These are phyloP conservation scores for Oncopeltus fasciatus DNA, from an alignment of 1,140 invertebrate genomes.

Conservation along the genomic window DNA sequence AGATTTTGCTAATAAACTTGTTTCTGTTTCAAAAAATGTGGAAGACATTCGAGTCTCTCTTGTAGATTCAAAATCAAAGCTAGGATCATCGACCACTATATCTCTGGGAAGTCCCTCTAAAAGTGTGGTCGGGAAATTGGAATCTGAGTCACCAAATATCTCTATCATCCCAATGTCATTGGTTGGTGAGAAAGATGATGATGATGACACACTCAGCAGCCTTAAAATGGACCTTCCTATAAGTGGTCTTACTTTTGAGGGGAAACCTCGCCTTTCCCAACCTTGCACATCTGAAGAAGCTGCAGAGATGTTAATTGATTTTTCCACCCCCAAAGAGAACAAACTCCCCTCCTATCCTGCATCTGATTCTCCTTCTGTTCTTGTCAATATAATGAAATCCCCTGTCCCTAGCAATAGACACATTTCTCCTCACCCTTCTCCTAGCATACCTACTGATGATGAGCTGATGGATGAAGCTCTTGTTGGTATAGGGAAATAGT, in stretches of 20 bases:
- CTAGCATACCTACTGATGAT: constrained; percentile 72
- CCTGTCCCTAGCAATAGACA: constrained; percentile 47
- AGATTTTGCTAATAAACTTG: constrained; percentile 17
- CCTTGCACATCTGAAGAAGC: constrained; percentile 38
- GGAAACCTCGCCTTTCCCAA: constrained; percentile 10
- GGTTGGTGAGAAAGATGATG: constrained; percentile 2
- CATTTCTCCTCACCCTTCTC: constrained; percentile 58
- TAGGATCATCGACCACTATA: constrained; percentile 1
- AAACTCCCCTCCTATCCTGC: constrained; percentile 33
- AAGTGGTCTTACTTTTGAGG: constrained; percentile 16
- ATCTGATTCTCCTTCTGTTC: constrained; percentile 46
- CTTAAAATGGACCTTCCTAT: constrained; percentile 25
- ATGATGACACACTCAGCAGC: constrained; percentile 20
- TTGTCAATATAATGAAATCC: constrained; percentile 62
- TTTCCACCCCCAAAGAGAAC: constrained; percentile 38
- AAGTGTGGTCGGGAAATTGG: not conserved
- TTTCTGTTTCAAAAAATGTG: constrained; percentile 14
- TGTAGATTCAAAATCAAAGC: constrained; percentile 7
- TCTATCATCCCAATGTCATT: constrained; percentile 13
- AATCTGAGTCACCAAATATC: constrained; percentile 13
- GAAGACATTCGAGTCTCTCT: constrained; percentile 6
- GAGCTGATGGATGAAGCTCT: constrained; percentile 79
- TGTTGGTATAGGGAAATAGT: constrained; percentile 25
- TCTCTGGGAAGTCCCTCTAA: not conserved
- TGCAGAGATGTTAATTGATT: constrained; percentile 45